phyloP scores from a whole-genome alignment of 2,797 vertebrate species.

The Threskiornis aethiopicus region DNA sequence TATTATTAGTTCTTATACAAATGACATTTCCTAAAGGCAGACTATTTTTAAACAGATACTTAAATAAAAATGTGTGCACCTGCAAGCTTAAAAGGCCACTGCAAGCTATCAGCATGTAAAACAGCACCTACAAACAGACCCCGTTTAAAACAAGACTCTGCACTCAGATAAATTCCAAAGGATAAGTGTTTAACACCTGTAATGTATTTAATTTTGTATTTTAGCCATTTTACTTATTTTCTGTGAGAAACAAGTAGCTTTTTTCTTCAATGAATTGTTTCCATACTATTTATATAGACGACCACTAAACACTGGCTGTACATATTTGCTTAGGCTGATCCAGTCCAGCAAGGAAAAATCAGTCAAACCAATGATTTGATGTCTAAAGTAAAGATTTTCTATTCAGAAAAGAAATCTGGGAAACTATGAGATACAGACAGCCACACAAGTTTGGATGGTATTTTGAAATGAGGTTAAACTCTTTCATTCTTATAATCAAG shows the following conservation, averaged over 20 bases:
- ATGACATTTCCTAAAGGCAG: constrained; percentile 17
- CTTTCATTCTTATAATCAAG: background rate
- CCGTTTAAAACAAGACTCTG: background rate
- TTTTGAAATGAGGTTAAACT: background rate
- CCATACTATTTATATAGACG: background rate
- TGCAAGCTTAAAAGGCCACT: background rate
- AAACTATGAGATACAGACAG: background rate
- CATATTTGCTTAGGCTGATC: background rate
- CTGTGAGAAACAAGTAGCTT: background rate
- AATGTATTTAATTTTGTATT: background rate
- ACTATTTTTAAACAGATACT: background rate
- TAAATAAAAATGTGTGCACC: background rate
- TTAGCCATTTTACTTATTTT: background rate
- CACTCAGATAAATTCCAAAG: background rate
- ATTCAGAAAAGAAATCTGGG: background rate
- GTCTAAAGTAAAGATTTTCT: background rate
- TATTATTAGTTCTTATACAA: background rate
- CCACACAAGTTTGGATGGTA: background rate
- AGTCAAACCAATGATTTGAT: background rate
- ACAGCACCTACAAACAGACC: background rate
- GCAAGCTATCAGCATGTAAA: background rate
- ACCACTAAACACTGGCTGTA: background rate
- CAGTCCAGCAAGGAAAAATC: background rate
- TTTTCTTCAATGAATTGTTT: background rate
- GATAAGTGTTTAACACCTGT: background rate